Conservation (phyloP, 2,888 invertebrate genomes). For the Diachrysia chrysitis region DNA sequence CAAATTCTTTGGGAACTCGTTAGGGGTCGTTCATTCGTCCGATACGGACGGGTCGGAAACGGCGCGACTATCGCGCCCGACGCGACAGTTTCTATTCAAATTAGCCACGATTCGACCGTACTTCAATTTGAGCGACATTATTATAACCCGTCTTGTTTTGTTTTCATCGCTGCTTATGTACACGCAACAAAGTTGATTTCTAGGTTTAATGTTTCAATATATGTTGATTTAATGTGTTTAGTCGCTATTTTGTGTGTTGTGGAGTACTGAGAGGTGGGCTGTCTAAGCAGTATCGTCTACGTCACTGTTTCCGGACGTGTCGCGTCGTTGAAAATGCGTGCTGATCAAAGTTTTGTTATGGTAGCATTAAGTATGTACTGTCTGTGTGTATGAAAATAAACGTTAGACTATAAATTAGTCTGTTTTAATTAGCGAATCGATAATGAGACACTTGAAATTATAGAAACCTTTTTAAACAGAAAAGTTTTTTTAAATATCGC, state of each 20-base stretch:
- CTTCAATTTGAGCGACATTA: conserved; percentile 55
- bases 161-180: conserved; percentile 58
- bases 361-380: conserved; percentile 19
- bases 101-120: conserved; percentile 68
- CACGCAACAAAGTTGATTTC: not conserved
- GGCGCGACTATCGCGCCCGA: conserved; percentile 73
- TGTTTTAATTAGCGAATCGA: not conserved
- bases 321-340: conserved; percentile 67
- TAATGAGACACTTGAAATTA: no score
- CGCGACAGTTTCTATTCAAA: conserved; percentile 84
- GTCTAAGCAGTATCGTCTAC: conserved; percentile 69
- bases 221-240: conserved; percentile 17
- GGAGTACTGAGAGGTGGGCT: conserved; percentile 34
- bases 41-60: conserved; percentile 78
- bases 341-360: conserved; percentile 62
- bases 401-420: conserved; percentile 17
- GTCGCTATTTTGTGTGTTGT: conserved; percentile 19
- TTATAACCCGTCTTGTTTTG: conserved; percentile 21
- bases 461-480: no score
- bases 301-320: conserved; percentile 74
- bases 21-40: conserved; percentile 69
- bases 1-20: conserved; percentile 76
- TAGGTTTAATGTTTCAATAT: conserved; percentile 37
- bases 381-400: not conserved
- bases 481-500: no score